Base-by-base conservation (phyloP, 2,888 invertebrate species). In the Macaria notata region DNA sequence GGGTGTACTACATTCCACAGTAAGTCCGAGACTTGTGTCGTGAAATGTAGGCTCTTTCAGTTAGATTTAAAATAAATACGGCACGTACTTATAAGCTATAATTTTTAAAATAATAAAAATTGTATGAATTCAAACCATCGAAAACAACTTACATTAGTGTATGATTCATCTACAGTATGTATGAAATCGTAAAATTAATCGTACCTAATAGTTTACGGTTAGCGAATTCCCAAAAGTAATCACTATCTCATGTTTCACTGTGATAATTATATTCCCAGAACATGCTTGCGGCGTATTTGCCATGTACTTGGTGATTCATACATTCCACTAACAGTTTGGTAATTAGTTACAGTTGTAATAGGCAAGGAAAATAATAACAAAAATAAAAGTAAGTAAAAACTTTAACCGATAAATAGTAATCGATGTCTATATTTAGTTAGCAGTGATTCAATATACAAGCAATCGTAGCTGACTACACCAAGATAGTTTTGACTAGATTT, bases 171-270 rank as follows among this genome's bases (percentile, higher is more conserved):
- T 36, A 33, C 33, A 6, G 33, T 33, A 6, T 36, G 33, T 36
- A 6, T 36, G 41, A n/a, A 29, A 30, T 31, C 43, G 19, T 43
- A 29, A 43, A 33, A 8, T 31, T 31, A 42, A 49, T 49, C 31
- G 5, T 49, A 44, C 29, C 36, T 36, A 50, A 44, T 36, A 5
- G 33, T 50, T 54, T 56, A 55, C 56, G 41, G 61, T 55, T 59
- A 49, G 56, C 56, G 45, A 54, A 49, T 61, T 66, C 57, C 31
- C 54, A 64, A 64, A 62, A 64, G 57, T 56, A 59, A 60, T 63
- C 56, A 56, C 38, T 33, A 48, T 54, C 49, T 61, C 29, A 39
- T 48, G 56, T 57, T 63, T 61, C 52, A 55, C 41, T 31, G 36
- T n/a, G 47, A 47, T 59, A 50, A 54, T 56, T 51, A 56, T 49